Conservation (phyloP, 2,797 vertebrate genomes). For the Florisuga fusca region DNA sequence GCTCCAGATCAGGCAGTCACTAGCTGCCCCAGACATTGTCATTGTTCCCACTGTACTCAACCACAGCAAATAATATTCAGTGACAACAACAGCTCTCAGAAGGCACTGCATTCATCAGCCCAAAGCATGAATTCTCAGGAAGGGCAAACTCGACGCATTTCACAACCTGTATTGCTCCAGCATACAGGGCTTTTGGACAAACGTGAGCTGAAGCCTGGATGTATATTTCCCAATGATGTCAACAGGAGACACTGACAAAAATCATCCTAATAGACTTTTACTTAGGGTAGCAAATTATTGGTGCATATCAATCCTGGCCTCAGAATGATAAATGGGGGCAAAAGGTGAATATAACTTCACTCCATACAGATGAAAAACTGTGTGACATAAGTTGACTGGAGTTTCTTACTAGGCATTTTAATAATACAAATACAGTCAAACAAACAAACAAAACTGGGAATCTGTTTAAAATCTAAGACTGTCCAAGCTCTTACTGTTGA, state of each 20-base stretch:
- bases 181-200: neutral
- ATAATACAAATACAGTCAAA: neutral
- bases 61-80: rapidly evolving
- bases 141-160: neutral
- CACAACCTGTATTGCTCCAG: neutral
- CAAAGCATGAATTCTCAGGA: neutral
- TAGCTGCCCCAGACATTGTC: neutral
- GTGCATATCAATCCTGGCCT: neutral
- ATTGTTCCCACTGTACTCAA: neutral
- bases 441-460: neutral
- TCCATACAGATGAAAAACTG: conserved; percentile 46
- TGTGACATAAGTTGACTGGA: neutral
- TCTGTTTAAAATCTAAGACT: neutral
- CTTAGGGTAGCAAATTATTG: neutral
- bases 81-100: neutral
- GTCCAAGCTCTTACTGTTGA: neutral
- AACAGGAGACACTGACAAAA: neutral
- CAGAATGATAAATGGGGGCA: conserved; percentile 51
- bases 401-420: neutral
- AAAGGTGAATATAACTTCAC: conserved; percentile 56
- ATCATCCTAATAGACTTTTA: neutral
- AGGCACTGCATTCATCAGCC: rapidly evolving
- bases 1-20: neutral
- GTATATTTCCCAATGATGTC: neutral
- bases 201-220: neutral